Evolutionary conservation across 2,888 invertebrate species (phyloP).

Genomic region (Mythimna loreyi): DNA sequence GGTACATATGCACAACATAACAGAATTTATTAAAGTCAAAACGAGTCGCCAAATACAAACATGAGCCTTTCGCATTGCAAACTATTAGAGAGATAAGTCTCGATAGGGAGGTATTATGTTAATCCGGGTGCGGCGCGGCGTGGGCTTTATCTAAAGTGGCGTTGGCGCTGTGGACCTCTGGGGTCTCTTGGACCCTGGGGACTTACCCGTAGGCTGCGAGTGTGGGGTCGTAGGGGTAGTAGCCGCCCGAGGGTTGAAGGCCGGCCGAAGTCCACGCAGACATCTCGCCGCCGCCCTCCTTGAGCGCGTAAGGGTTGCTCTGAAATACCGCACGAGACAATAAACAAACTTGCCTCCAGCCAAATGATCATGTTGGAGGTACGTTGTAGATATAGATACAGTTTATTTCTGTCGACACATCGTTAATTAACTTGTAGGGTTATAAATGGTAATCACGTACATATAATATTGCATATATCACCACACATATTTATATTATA

Average conservation of each 20-base stretch:
- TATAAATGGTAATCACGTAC: not conserved
- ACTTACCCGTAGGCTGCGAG: constrained; percentile 98
- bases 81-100: constrained; percentile 88
- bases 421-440: constrained; percentile 21
- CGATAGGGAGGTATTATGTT: constrained; percentile 87
- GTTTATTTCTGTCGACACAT: constrained; percentile 54
- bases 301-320: constrained; percentile 97
- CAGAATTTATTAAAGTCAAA: constrained; percentile 83
- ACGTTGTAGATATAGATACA: constrained; percentile 47
- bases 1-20: constrained; percentile 82
- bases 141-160: constrained; percentile 88
- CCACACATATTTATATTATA: constrained; percentile 2
- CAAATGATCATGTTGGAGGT: constrained; percentile 45
- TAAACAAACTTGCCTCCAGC: constrained; percentile 69
- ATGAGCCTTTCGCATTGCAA: constrained; percentile 89
- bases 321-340: constrained; percentile 90
- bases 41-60: constrained; percentile 86
- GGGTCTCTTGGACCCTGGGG: constrained; percentile 80
- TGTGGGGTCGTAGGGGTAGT: constrained; percentile 98
- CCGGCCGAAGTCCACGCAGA: constrained; percentile 98
- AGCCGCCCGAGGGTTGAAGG: constrained; percentile 97
- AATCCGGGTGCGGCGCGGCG: constrained; percentile 83
- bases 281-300: constrained; percentile 97
- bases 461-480: not conserved
- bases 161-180: constrained; percentile 79